Evolutionary conservation across 2,888 invertebrate species (phyloP), one percentile per base, ranked within the genome.

Genomic region (Drosophila atroscutellata): DNA sequence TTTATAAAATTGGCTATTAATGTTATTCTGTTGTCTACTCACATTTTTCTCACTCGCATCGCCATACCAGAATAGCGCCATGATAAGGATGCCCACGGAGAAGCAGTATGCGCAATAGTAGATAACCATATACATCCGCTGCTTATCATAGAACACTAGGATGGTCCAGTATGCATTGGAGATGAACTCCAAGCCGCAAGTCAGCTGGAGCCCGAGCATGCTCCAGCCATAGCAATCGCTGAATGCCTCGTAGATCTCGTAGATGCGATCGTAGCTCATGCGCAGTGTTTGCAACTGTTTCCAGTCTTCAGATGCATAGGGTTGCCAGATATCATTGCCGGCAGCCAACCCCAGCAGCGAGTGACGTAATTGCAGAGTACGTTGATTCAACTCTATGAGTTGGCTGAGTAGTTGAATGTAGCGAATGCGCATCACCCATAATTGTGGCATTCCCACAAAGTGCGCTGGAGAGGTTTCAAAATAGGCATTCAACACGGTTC

Each of bases 171-270:
- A 93, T 0, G 89, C 89, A 65, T 91, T 92, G 5, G 89, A 84
- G 0, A 92, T 90, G 26, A 93, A 90, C 68, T 92, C 90, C 3
- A 92, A 81, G 64, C 93, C 91, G 55, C 90, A 89, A 47, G 89
- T 74, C n/a, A 91, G 75, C 9, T 86, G 89, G 6, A 92, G 79
- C 2, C 80, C 84, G 34, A 93, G 66, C 51, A 93, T 65, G 1
- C 92, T 91, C 92, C 92, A 93, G 20, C 93, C 93, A 52, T 88
- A 92, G 58, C 89, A 89, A 47, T 90, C 83, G 68, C 92, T 93
- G 18, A 90, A 77, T 3, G 80, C 32, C 59, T 86, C 89, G 54
- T 90, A 86, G 69, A 82, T 75, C 52, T 78, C 79, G 70, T 89
- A 92, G 26, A 93, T 72, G n/a, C 90, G 85, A 11, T 86, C 90